Evolutionary conservation across 1,140 invertebrate species (phyloP).

Genomic region (Cyphomyrmex costatus): DNA sequence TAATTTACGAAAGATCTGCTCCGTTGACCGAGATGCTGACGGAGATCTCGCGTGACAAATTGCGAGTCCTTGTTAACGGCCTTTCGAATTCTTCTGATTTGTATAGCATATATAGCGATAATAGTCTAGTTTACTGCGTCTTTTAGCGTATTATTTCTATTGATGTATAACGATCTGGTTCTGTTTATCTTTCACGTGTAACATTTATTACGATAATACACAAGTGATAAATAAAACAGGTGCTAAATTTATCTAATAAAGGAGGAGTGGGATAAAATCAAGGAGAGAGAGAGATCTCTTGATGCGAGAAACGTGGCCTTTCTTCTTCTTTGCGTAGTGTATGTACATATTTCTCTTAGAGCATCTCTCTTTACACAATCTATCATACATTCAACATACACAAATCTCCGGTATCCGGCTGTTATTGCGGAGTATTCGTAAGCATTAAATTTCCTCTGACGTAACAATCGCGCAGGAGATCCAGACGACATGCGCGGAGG

Average conservation of each 20-base stretch:
- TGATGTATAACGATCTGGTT: slow-evolving; percentile 75
- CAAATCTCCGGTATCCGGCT: neutral
- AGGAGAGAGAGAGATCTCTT: neutral
- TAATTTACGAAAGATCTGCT: slow-evolving; percentile 46
- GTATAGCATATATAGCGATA: slow-evolving; percentile 56
- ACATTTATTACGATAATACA: slow-evolving; percentile 76
- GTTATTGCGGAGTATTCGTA: neutral
- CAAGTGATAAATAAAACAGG: slow-evolving; percentile 77
- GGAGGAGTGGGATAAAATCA: neutral
- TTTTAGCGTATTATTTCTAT: slow-evolving; percentile 73
- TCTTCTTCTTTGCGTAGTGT: slow-evolving; percentile 35
- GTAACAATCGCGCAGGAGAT: slow-evolving; percentile 85
- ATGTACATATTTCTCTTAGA: neutral
- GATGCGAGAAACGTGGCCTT: neutral
- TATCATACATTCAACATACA: slow-evolving; percentile 12
- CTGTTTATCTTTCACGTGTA: slow-evolving; percentile 76
- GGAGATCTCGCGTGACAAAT: slow-evolving; percentile 43
- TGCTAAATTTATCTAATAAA: slow-evolving; percentile 50
- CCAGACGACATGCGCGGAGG: slow-evolving; percentile 88
- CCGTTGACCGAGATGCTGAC: neutral
- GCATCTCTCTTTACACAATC: neutral
- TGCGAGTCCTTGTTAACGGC: slow-evolving; percentile 40
- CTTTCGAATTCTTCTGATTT: slow-evolving; percentile 48
- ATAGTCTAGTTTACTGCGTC: slow-evolving; percentile 68
- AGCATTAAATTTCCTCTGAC: slow-evolving; percentile 64